Percentiles rank a stretch among this genome's conserved stretches.
phyloP scores from a whole-genome alignment of 2,113 vertebrate species.

The Chloropsis hardwickii region DNA sequence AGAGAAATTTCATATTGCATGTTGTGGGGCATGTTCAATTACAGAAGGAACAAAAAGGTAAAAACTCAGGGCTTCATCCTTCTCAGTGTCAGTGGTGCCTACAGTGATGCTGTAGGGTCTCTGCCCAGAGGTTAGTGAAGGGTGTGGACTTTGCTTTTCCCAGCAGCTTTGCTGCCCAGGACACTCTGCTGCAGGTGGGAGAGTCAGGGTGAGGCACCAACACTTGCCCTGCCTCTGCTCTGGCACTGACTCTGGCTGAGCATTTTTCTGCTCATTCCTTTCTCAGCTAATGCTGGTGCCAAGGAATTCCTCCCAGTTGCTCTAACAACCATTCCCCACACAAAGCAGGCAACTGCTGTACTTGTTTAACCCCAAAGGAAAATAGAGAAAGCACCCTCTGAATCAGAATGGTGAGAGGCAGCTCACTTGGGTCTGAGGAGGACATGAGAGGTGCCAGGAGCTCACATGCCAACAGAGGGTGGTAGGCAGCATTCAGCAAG shows the following conservation, averaged over 20 bases:
- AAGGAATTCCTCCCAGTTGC: constrained; percentile 22
- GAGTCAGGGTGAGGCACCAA: not conserved
- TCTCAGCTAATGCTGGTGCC: not conserved
- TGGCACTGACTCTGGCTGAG: not conserved
- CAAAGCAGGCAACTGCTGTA: not conserved
- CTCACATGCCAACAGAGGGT: not conserved
- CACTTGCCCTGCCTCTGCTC: not conserved
- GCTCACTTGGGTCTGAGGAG: not conserved
- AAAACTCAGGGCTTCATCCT: not conserved
- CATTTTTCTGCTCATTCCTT: constrained; percentile 8
- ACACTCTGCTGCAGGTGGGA: not conserved
- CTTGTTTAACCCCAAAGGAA: not conserved
- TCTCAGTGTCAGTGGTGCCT: not conserved
- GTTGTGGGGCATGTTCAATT: not conserved
- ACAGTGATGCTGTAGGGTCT: not conserved
- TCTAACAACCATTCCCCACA: not conserved
- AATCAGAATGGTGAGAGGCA: not conserved
- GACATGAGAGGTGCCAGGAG: not conserved
- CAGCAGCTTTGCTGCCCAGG: not conserved
- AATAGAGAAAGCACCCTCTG: not conserved
- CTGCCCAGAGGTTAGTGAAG: not conserved
- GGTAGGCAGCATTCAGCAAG: not conserved
- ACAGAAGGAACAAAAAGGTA: not conserved
- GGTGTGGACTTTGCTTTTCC: not conserved
- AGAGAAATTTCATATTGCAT: not conserved